Evolutionary conservation across 2,888 invertebrate species (phyloP).

Genomic region (Troglohyphantes excavatus): DNA sequence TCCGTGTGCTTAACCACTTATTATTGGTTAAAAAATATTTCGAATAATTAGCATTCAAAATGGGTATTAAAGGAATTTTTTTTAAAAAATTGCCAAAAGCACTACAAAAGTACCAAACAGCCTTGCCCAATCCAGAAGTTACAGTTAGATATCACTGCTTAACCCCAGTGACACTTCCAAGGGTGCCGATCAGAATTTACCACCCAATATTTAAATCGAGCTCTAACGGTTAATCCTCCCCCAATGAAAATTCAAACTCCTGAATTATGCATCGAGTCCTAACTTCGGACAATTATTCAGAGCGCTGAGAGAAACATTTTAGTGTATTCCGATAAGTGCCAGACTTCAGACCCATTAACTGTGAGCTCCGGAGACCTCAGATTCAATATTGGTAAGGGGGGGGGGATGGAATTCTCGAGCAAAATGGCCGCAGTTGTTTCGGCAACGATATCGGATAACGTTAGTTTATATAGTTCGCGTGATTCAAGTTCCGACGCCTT

Average conservation of each 20-base stretch:
- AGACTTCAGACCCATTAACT: slow-evolving; percentile 7
- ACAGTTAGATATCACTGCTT: too few species aligned
- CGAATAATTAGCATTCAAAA: too few species aligned
- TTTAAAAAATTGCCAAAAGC: too few species aligned
- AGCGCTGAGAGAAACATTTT: slow-evolving; percentile 48
- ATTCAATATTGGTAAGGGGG: slow-evolving; percentile 29
- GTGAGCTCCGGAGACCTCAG: slow-evolving; percentile 16
- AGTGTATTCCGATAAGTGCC: slow-evolving; percentile 49
- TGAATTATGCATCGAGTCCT: slow-evolving; percentile 50
- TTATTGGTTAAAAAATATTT: too few species aligned
- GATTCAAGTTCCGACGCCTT: background rate
- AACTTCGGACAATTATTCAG: slow-evolving; percentile 28
- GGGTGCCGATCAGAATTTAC: slow-evolving; percentile 8
- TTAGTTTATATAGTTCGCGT: slow-evolving; percentile 5
- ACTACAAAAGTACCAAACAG: too few species aligned
- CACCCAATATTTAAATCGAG: slow-evolving; percentile 54
- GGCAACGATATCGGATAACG: slow-evolving; percentile 2
- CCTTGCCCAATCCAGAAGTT: too few species aligned
- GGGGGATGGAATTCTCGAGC: too few species aligned
- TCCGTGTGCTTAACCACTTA: too few species aligned
- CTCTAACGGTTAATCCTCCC: slow-evolving; percentile 50
- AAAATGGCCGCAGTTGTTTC: background rate
- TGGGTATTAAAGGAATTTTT: too few species aligned
- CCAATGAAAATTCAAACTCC: slow-evolving; percentile 34
- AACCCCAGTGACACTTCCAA: background rate